Evolutionary conservation across 2,113 vertebrate species (phyloP).

Genomic region (Rutilus rutilus): DNA sequence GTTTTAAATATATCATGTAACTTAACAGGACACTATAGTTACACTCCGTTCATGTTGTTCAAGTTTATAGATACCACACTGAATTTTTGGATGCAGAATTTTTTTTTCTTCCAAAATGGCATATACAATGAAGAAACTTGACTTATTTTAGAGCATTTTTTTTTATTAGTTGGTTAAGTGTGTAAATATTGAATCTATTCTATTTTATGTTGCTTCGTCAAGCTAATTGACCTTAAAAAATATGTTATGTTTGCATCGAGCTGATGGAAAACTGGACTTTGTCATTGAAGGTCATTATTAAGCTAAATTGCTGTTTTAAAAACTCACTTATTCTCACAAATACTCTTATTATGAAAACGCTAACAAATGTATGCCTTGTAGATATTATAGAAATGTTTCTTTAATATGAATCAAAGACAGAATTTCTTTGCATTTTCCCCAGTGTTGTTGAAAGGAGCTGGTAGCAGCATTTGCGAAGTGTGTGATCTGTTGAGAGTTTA

Average conservation of each 20-base stretch:
- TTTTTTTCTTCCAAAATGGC: conserved; percentile 68
- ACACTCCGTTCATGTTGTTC: conserved; percentile 23
- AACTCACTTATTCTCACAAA: conserved; percentile 47
- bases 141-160: conserved; percentile 67
- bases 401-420: conserved; percentile 40
- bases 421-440: conserved; percentile 23
- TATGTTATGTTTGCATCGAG: conserved; percentile 64
- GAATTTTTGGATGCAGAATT: conserved; percentile 66
- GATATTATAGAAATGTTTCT: conserved; percentile 34
- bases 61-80: conserved; percentile 74
- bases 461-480: conserved; percentile 38
- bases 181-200: conserved; percentile 67
- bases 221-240: conserved; percentile 55
- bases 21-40: conserved; percentile 17
- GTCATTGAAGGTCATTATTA: conserved; percentile 50
- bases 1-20: conserved; percentile 33
- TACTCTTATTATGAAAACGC: conserved; percentile 41
- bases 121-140: conserved; percentile 79
- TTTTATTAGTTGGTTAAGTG: conserved; percentile 65
- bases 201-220: conserved; percentile 62
- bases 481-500: conserved; percentile 56
- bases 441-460: conserved; percentile 45
- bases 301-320: conserved; percentile 42
- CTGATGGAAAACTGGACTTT: conserved; percentile 58
- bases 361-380: conserved; percentile 43